phyloP scores from a whole-genome alignment of 1,140 invertebrate genomes.

The Planococcus citri region DNA sequence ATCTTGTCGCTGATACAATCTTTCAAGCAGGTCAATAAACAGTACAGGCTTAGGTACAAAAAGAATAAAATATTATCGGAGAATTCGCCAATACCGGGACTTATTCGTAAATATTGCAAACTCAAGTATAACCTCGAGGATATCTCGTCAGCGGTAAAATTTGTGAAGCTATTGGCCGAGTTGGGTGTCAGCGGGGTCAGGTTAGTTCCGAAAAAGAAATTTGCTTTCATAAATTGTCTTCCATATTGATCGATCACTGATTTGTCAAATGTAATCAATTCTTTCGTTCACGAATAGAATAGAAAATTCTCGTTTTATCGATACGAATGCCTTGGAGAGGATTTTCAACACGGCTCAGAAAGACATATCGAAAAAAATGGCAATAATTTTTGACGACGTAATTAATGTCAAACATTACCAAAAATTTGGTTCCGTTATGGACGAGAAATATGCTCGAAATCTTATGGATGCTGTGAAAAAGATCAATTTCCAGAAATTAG shows the following conservation, averaged over 20 bases:
- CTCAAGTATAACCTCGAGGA: neutral
- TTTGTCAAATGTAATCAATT: no score
- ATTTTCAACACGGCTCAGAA: neutral
- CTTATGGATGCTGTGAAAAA: neutral
- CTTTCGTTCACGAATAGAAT: no score
- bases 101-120: neutral
- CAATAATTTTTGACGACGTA: neutral
- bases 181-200: neutral
- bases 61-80: neutral
- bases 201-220: neutral
- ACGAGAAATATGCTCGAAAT: neutral
- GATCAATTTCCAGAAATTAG: neutral
- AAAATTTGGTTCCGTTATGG: neutral
- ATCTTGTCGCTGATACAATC: neutral
- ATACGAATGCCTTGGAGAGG: neutral
- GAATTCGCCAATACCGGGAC: neutral
- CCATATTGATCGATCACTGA: no score
- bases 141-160: neutral
- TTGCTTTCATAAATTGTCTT: no score
- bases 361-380: neutral
- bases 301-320: neutral
- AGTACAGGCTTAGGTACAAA: neutral
- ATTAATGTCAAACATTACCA: neutral
- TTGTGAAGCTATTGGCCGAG: neutral
- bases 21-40: neutral